A percentile compares a stretch with the other conserved stretches of the same genome.
These are phyloP conservation scores for Rotaria sp. DNA, from an alignment of 2,888 invertebrate species.

Conservation along the genomic window DNA sequence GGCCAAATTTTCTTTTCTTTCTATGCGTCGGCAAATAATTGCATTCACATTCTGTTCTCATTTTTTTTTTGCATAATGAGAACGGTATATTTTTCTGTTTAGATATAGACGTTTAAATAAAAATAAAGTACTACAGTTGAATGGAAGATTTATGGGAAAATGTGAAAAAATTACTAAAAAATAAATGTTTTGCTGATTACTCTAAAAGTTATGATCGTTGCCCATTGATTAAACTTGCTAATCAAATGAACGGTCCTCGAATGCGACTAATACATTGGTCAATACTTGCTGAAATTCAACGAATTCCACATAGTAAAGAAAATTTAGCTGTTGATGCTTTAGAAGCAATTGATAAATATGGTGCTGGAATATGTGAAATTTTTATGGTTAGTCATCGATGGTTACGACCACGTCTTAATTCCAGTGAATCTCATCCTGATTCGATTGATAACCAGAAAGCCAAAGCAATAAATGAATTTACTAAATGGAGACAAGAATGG, in stretches of 20 bases:
- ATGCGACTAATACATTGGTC: background rate
- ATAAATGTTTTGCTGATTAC: background rate
- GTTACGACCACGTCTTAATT: background rate
- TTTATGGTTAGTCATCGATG: slow-evolving; percentile 9
- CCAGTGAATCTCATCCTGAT: background rate
- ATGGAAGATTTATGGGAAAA: background rate
- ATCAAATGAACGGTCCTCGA: background rate
- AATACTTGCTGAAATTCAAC: background rate
- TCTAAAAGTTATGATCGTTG: background rate
- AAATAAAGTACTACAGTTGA: background rate
- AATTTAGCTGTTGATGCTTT: background rate
- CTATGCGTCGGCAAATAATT: too few relatives aligned
- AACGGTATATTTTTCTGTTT: too few relatives aligned
- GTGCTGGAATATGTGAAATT: background rate
- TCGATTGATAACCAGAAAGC: background rate
- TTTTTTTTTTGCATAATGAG: too few relatives aligned
- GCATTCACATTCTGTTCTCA: too few relatives aligned
- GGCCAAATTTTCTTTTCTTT: too few relatives aligned
- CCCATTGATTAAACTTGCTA: background rate
- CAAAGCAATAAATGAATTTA: background rate
- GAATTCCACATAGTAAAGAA: background rate
- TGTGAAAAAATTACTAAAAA: background rate
- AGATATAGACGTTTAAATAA: background rate
- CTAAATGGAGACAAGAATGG: background rate
- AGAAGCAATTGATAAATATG: background rate